Evolutionary conservation across 2,797 vertebrate species (phyloP).

Genomic region (Champsocephalus esox): DNA sequence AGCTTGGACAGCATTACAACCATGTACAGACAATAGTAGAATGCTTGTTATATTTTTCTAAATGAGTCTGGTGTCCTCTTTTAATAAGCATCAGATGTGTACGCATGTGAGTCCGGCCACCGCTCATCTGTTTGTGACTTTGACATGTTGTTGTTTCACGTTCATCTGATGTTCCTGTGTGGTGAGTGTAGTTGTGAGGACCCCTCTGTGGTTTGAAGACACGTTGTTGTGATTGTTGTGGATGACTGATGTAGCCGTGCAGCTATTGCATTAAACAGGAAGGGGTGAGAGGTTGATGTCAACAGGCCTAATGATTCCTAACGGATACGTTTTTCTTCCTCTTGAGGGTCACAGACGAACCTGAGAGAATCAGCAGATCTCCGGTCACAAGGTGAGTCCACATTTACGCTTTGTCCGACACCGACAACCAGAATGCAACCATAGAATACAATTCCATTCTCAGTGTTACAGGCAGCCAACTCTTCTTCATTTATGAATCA

Average conservation of each 20-base stretch:
- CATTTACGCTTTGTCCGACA: neutral
- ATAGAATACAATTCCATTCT: neutral
- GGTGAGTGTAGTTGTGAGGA: conserved; percentile 32
- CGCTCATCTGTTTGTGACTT: conserved; percentile 29
- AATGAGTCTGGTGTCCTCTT: neutral
- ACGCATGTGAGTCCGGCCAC: neutral
- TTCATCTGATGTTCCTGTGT: conserved; percentile 47
- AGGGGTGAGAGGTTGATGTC: conserved; percentile 1
- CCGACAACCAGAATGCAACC: neutral
- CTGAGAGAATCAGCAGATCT: conserved; percentile 99
- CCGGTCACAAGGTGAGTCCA: conserved; percentile 94
- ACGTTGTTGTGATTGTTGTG: conserved; percentile 23
- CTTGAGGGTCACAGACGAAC: conserved; percentile 98
- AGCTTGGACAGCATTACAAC: neutral
- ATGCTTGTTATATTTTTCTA: neutral
- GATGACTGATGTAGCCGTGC: conserved; percentile 25
- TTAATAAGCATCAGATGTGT: neutral
- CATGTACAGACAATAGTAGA: neutral
- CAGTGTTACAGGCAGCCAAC: too few relatives aligned
- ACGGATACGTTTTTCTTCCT: conserved; percentile 79
- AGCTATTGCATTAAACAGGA: conserved; percentile 27
- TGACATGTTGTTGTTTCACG: conserved; percentile 34
- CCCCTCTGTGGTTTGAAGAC: conserved; percentile 47
- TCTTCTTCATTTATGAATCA: too few relatives aligned
- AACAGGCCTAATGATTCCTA: conserved; percentile 74